Evolutionary conservation across 2,888 invertebrate genomes (phyloP).

Genomic region (Phania funesta): DNA sequence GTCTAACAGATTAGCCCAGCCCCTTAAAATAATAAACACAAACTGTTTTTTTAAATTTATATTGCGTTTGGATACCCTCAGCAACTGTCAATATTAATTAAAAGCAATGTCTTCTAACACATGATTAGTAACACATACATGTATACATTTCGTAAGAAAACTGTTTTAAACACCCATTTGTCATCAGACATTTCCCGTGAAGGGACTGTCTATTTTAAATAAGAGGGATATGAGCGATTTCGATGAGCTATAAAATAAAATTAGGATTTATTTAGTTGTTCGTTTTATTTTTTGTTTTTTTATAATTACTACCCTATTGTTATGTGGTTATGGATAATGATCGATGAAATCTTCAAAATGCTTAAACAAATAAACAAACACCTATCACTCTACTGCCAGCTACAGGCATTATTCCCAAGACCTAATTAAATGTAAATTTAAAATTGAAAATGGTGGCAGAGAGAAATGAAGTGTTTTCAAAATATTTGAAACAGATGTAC

Average conservation of each 20-base stretch:
- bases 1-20: too few relatives aligned
- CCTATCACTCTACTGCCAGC: neutral
- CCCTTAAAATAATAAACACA: neutral
- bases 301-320: neutral
- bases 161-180: neutral
- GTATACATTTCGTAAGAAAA: neutral
- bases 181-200: constrained; percentile 32
- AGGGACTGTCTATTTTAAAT: neutral
- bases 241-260: too few relatives aligned
- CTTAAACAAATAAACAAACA: constrained; percentile 18
- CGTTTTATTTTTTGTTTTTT: neutral
- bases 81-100: constrained; percentile 2
- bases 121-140: neutral
- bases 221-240: constrained; percentile 30
- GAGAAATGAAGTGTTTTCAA: neutral
- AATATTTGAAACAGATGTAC: neutral
- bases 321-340: constrained; percentile 48
- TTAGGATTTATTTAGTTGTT: neutral
- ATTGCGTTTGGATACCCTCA: neutral
- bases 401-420: constrained; percentile 36
- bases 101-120: neutral
- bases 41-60: neutral
- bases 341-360: constrained; percentile 35
- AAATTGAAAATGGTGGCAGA: constrained; percentile 9
- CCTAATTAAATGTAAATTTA: constrained; percentile 17